Evolutionary conservation across 2,113 vertebrate genomes (phyloP).

Genomic region (Albula glossodonta): DNA sequence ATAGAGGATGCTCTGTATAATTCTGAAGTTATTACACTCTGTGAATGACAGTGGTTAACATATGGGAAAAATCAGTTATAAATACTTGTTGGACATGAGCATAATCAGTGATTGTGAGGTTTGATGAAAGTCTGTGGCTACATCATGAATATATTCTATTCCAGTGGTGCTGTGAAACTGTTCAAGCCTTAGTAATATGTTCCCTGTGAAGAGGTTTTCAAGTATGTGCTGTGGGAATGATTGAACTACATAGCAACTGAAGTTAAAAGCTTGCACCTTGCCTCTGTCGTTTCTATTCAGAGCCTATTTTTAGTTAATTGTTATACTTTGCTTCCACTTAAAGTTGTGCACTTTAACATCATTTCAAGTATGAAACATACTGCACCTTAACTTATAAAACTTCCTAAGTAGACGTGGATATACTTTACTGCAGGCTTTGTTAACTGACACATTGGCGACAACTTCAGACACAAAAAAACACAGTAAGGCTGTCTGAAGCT

Average conservation of each 20-base stretch:
- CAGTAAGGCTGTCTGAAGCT: background rate
- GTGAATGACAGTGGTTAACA: background rate
- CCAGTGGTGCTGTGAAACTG: background rate
- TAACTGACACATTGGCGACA: background rate
- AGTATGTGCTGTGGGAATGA: background rate
- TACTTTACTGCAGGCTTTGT: background rate
- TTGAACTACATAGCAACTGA: slow-evolving; percentile 21
- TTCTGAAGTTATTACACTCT: too few species aligned
- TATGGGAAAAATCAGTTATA: background rate
- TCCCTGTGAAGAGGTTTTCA: background rate
- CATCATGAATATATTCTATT: background rate
- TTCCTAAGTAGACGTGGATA: background rate
- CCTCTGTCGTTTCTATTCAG: background rate
- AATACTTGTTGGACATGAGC: background rate
- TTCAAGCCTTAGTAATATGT: background rate
- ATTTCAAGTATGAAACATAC: background rate
- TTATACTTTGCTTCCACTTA: background rate
- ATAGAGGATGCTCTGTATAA: too few species aligned
- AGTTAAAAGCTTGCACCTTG: background rate
- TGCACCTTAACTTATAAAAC: background rate
- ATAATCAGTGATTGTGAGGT: background rate
- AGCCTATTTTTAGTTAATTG: background rate
- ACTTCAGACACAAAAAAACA: background rate
- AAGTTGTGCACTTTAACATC: background rate
- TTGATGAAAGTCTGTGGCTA: background rate